These are phyloP conservation scores for Poecilia picta DNA, from an alignment of 2,797 vertebrate genomes.

Conservation along the genomic window DNA sequence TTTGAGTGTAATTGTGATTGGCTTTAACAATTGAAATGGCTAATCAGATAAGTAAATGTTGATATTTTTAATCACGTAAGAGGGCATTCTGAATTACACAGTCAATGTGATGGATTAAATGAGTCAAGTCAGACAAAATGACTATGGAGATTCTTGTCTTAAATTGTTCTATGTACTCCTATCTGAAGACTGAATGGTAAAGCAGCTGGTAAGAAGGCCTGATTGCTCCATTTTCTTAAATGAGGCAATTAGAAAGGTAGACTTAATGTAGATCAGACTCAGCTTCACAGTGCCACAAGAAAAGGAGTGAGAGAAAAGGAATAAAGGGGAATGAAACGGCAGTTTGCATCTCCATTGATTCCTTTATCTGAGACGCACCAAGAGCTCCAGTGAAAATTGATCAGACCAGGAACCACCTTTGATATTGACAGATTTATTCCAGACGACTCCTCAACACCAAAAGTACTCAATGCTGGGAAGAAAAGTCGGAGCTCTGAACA, in stretches of 20 bases:
- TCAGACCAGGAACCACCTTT: slow-evolving; percentile 71
- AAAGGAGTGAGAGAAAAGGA: slow-evolving; percentile 63
- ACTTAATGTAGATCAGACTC: slow-evolving; percentile 73
- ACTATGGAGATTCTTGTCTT: slow-evolving; percentile 50
- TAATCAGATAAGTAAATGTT: slow-evolving; percentile 49
- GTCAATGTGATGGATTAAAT: slow-evolving; percentile 44
- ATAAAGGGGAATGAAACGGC: slow-evolving; percentile 43
- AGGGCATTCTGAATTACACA: slow-evolving; percentile 53
- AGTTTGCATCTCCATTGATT: slow-evolving; percentile 72
- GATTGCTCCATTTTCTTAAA: slow-evolving; percentile 80
- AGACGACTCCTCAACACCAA: slow-evolving; percentile 48
- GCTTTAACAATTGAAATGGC: slow-evolving; percentile 51
- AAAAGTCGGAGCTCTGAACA: slow-evolving; percentile 55
- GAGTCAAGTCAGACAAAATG: slow-evolving; percentile 54
- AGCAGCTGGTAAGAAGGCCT: slow-evolving; percentile 57
- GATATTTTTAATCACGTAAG: slow-evolving; percentile 38
- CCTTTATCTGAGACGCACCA: slow-evolving; percentile 59
- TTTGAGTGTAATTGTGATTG: slow-evolving; percentile 29
- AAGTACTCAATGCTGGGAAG: slow-evolving; percentile 42
- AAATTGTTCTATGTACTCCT: slow-evolving; percentile 59
- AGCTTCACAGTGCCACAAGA: slow-evolving; percentile 53
- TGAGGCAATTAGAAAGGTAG: slow-evolving; percentile 75
- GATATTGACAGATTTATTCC: slow-evolving; percentile 71
- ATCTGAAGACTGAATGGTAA: slow-evolving; percentile 66
- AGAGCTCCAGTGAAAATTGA: slow-evolving; percentile 72